Conservation (phyloP, 2,797 vertebrate genomes). For the Tamandua tetradactyla region DNA sequence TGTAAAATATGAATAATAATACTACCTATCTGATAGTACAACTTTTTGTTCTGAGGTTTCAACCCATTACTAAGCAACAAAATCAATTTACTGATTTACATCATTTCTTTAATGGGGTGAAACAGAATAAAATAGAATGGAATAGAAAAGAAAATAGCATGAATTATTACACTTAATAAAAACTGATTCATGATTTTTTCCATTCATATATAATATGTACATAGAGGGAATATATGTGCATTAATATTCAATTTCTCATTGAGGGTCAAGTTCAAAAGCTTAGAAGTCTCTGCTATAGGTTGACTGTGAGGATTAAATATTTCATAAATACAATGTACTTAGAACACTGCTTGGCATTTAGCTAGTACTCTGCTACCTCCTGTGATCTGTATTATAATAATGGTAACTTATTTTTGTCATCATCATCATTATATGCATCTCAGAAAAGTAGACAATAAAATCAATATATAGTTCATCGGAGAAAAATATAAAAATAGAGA, state of each 20-base stretch:
- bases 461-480: neutral
- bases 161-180: neutral
- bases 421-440: no score
- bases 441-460: constrained; percentile 14
- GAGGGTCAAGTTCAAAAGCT: neutral
- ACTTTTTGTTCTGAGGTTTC: neutral
- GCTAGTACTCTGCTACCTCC: neutral
- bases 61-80: neutral
- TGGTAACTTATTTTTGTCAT: neutral
- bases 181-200: neutral
- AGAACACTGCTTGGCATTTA: neutral
- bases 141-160: neutral
- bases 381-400: constrained; percentile 15
- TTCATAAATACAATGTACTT: neutral
- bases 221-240: neutral
- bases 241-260: constrained; percentile 1
- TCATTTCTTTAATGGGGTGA: constrained; percentile 11
- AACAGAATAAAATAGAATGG: neutral
- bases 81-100: constrained; percentile 23
- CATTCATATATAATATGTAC: neutral
- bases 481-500: neutral
- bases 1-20: neutral
- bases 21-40: neutral
- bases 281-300: neutral
- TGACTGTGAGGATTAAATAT: neutral